phyloP scores from a whole-genome alignment of 2,888 invertebrate genomes.

The Cacoxenus indagator region DNA sequence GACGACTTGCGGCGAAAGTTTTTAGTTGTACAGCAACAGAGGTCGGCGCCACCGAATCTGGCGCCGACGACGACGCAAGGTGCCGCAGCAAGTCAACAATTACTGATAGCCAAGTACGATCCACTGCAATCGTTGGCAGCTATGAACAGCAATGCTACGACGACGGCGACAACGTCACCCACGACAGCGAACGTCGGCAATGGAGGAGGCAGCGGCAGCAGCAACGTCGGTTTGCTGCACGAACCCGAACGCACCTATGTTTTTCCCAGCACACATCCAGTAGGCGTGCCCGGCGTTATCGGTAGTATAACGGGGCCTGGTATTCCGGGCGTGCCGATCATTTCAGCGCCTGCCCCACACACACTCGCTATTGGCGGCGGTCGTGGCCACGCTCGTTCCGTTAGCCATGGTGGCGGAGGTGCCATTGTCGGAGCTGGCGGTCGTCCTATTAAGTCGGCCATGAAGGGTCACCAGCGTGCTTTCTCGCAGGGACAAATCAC shows the following conservation, averaged over 20 bases:
- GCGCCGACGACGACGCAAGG: conserved; percentile 34
- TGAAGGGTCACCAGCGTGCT: conserved; percentile 85
- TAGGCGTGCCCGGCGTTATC: conserved; percentile 41
- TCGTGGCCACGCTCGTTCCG: conserved; percentile 82
- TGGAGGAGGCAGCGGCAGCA: conserved; percentile 23
- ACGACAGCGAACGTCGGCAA: conserved; percentile 20
- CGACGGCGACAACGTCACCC: conserved; percentile 28
- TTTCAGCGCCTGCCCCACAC: conserved; percentile 36
- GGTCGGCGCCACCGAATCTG: conserved; percentile 64
- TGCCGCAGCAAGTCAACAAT: background rate
- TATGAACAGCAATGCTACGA: background rate
- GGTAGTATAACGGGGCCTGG: conserved; percentile 54
- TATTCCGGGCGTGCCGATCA: conserved; percentile 54
- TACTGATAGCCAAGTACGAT: conserved; percentile 36
- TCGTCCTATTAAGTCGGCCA: conserved; percentile 80
- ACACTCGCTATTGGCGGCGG: conserved; percentile 40
- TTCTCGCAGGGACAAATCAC: conserved; percentile 90
- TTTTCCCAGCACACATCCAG: conserved; percentile 61
- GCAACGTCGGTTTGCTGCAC: conserved; percentile 27
- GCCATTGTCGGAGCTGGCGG: conserved; percentile 72
- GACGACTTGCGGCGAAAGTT: conserved; percentile 71
- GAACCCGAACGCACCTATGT: conserved; percentile 70
- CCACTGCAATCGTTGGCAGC: conserved; percentile 32
- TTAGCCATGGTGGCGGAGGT: conserved; percentile 84
- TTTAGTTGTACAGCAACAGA: conserved; percentile 65